A percentile compares a stretch with the other conserved stretches of the same genome.
Evolutionary conservation across 1,140 invertebrate species (phyloP).

Genomic region (Sminthurinus signatus): DNA sequence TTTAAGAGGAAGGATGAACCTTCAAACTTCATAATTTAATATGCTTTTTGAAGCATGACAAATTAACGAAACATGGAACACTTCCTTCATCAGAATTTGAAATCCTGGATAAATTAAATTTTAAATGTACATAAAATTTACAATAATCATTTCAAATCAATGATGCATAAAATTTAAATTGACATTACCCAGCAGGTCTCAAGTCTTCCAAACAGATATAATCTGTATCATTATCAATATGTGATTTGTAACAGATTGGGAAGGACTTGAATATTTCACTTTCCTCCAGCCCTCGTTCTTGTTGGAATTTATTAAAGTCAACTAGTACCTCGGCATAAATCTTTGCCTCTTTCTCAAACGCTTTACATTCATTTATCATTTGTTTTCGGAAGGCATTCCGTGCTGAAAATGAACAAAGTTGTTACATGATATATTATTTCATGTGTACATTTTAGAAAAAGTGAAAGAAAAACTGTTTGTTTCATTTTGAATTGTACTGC

Average conservation of each 20-base stretch:
- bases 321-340: constrained; percentile 21
- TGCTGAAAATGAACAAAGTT: no score
- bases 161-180: not conserved
- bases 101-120: not conserved
- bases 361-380: constrained; percentile 25
- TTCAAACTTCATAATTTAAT: no score
- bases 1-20: no score
- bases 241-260: constrained; percentile 17
- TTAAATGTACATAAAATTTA: not conserved
- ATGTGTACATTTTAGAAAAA: no score
- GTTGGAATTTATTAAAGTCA: constrained; percentile 23
- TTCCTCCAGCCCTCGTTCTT: constrained; percentile 13
- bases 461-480: no score
- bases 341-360: constrained; percentile 30
- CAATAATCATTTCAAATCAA: not conserved
- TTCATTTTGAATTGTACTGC: no score
- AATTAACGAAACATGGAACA: no score
- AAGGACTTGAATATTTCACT: constrained; percentile 14
- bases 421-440: no score
- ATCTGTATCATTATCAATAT: constrained; percentile 15
- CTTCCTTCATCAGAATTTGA: not conserved
- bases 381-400: constrained; percentile 21
- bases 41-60: no score
- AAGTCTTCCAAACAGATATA: constrained; percentile 28
- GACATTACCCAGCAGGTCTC: constrained; percentile 13